Evolutionary conservation across 2,113 vertebrate species (phyloP), one percentile per base, ranked within the genome.

Genomic region (Plecotus auritus): DNA sequence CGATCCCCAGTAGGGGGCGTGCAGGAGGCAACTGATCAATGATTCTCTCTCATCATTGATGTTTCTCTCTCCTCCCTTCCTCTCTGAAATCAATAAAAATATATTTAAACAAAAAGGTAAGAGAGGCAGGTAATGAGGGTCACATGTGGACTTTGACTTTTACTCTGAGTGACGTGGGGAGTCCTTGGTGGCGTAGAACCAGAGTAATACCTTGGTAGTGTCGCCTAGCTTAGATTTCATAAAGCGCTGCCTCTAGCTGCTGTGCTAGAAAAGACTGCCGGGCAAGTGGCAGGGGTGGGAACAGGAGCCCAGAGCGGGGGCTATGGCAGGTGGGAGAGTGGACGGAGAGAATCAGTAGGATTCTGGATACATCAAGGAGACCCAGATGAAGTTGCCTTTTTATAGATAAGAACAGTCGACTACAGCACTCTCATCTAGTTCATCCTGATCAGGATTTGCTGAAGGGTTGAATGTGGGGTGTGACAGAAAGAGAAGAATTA

Each of bases 181-280:
- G 30, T 17, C 49, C 80, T 35, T 14, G 0, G 40, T 47, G 26
- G 32, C 30, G 4, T 64, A 42, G 37, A 47, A n/a, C 9, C 30
- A 3, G 20, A 32, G 26, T 9, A n/a, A 5, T 23, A 26, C 56
- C 42, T 2, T 40, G 49, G 82, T 22, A 0, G 1, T 9, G 0
- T 10, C 30, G 28, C 64, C 49, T 17, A 12, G 23, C 49, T 59
- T 49, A 23, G 66, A 30, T 69, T 87, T 89, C 45, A 18, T 10
- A 16, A 54, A 64, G 49, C 37, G 10, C 20, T 88, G 26, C 42
- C 88, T 80, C 26, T 74, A 10, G 12, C 66, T 28, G 28, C 49
- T 42, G 64, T 61, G 42, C 42, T 77, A 56, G 67, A 26, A 42
- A 47, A 59, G n/a, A 78, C 54, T 18, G n/a, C 40, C 3, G 40